These are phyloP conservation scores for Chaetodon trifascialis DNA, from an alignment of 2,113 vertebrate species.

Conservation along the genomic window DNA sequence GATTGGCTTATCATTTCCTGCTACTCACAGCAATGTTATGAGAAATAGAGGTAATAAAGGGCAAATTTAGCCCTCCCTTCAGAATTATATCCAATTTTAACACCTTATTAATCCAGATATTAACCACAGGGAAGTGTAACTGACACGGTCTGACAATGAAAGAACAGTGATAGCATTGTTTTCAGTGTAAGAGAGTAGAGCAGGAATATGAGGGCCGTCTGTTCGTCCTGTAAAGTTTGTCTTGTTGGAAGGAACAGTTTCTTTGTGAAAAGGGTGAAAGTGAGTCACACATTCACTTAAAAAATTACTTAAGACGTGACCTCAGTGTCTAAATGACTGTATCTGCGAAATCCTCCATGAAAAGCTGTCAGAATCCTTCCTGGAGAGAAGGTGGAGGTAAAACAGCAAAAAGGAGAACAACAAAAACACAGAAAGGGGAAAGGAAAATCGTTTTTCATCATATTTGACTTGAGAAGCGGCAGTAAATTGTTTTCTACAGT, in stretches of 20 bases:
- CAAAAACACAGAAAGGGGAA: neutral
- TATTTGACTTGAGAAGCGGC: constrained; percentile 27
- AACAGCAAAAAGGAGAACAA: neutral
- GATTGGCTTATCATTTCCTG: constrained; percentile 50
- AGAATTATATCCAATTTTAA: constrained; percentile 22
- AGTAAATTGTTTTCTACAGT: constrained; percentile 44
- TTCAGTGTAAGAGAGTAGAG: neutral
- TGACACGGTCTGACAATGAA: constrained; percentile 6
- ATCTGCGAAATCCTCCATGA: neutral
- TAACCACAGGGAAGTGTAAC: neutral
- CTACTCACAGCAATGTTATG: constrained; percentile 11
- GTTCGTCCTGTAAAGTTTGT: constrained; percentile 1
- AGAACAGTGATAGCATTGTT: neutral
- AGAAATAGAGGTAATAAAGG: constrained; percentile 42
- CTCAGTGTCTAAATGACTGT: neutral
- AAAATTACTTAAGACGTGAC: neutral
- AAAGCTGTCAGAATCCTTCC: neutral
- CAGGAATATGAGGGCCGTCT: neutral
- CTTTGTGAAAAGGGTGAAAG: neutral
- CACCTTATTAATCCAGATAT: constrained; percentile 38
- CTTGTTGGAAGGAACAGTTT: neutral
- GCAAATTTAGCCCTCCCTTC: neutral
- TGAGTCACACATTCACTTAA: too few species aligned
- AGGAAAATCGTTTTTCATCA: constrained; percentile 35
- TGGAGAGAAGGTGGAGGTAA: neutral